phyloP scores from a whole-genome alignment of 2,113 vertebrate species.

The Epinephelus fuscoguttatus region DNA sequence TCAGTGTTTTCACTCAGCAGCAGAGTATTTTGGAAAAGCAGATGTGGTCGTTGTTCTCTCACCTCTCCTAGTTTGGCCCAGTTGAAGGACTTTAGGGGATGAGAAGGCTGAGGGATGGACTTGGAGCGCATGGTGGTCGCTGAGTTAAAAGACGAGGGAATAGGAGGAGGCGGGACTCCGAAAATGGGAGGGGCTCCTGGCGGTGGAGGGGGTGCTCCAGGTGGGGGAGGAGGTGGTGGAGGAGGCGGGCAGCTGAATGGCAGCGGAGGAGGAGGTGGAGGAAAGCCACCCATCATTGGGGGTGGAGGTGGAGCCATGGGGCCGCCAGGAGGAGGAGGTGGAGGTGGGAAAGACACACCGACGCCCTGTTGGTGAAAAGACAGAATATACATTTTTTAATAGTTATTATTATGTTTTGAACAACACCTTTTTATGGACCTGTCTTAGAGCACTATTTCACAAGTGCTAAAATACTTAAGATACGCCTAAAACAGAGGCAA shows the following conservation, averaged over 20 bases:
- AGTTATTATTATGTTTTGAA: background rate
- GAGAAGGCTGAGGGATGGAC: constrained; percentile 93
- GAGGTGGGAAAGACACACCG: constrained; percentile 72
- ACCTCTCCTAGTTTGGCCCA: constrained; percentile 98
- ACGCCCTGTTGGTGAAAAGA: constrained; percentile 81
- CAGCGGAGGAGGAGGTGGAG: constrained; percentile 89
- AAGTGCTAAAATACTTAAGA: too few relatives aligned
- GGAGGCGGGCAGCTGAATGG: constrained; percentile 86
- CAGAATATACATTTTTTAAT: background rate
- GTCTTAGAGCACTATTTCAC: too few relatives aligned
- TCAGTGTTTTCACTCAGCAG: too few relatives aligned
- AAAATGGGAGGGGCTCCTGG: constrained; percentile 95
- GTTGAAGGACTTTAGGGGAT: constrained; percentile 98
- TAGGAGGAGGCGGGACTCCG: constrained; percentile 82
- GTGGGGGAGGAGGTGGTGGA: constrained; percentile 88
- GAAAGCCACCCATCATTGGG: constrained; percentile 83
- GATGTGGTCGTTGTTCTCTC: constrained; percentile 58
- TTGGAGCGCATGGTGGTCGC: constrained; percentile 88
- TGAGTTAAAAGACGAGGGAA: constrained; percentile 78
- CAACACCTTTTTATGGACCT: too few relatives aligned
- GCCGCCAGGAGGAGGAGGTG: constrained; percentile 88
- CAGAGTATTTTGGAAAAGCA: too few relatives aligned
- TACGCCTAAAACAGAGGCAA: too few relatives aligned
- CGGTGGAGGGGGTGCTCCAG: constrained; percentile 90
- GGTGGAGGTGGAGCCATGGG: constrained; percentile 86